Percentiles rank a stretch among this genome's conserved stretches.
Evolutionary conservation across 2,797 vertebrate species (phyloP).

Genomic region (Tragopan temminckii): DNA sequence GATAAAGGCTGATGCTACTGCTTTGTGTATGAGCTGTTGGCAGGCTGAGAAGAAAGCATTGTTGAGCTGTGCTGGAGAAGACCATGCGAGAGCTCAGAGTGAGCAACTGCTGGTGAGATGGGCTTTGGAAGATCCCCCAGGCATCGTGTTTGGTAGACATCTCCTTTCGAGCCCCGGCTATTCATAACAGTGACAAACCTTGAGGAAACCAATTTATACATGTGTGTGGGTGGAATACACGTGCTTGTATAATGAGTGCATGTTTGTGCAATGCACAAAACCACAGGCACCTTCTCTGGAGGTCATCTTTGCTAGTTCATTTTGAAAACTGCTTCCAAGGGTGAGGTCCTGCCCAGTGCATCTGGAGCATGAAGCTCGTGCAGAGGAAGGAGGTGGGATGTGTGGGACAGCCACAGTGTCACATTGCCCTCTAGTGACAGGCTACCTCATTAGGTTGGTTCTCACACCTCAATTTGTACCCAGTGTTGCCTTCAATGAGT

Average conservation of each 20-base stretch:
- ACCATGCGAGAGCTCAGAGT: neutral
- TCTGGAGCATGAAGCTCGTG: rapidly evolving
- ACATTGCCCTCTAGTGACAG: slow-evolving; percentile 53
- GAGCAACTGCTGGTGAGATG: neutral
- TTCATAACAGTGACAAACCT: neutral
- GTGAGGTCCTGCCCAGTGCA: rapidly evolving
- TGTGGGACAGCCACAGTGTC: neutral
- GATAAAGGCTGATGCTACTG: no score
- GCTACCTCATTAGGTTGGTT: neutral
- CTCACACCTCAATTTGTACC: neutral
- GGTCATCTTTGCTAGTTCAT: rapidly evolving
- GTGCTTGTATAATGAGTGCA: neutral
- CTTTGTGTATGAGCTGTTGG: neutral
- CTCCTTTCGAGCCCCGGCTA: no score
- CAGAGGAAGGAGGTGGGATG: neutral
- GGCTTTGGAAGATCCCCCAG: neutral
- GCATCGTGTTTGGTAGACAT: neutral
- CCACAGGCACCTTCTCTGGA: rapidly evolving
- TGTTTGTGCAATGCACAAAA: rapidly evolving
- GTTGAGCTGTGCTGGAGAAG: neutral
- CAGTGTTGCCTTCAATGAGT: neutral
- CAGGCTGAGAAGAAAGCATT: neutral
- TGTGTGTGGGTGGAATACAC: neutral
- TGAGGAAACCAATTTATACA: neutral
- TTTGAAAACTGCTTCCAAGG: rapidly evolving